Evolutionary conservation across 2,888 invertebrate genomes (phyloP).

Genomic region (Meganola albula): DNA sequence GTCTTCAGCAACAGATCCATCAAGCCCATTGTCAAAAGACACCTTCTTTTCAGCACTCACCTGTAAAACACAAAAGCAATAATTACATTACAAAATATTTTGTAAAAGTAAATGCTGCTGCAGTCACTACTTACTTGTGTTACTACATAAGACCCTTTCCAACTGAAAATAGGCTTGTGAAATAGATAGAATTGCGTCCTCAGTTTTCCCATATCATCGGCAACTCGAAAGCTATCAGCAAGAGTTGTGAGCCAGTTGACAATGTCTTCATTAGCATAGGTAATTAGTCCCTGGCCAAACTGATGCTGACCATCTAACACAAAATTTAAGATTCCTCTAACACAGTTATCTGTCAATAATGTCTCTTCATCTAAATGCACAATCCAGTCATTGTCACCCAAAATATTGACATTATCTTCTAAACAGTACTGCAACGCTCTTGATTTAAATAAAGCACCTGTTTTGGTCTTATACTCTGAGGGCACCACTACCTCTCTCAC

Average conservation of each 20-base stretch:
- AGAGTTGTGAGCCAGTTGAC: conserved; percentile 98
- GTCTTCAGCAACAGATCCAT: conserved; percentile 98
- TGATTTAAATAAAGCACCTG: conserved; percentile 95
- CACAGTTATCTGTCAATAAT: conserved; percentile 92
- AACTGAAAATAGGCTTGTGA: conserved; percentile 96
- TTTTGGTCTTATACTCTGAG: conserved; percentile 89
- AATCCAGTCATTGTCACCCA: conserved; percentile 95
- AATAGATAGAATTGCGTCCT: conserved; percentile 94
- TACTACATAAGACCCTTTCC: conserved; percentile 99
- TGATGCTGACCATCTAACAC: conserved; percentile 95
- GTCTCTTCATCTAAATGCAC: conserved; percentile 99
- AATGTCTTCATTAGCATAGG: conserved; percentile 97
- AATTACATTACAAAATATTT: neutral
- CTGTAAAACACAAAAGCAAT: conserved; percentile 65
- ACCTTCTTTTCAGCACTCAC: conserved; percentile 93
- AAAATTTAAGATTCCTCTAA: conserved; percentile 94
- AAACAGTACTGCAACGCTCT: conserved; percentile 96
- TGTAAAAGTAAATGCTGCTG: neutral
- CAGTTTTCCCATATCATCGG: conserved; percentile 98
- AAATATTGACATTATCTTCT: conserved; percentile 90
- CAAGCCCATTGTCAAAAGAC: conserved; percentile 96
- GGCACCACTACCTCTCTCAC: conserved; percentile 94
- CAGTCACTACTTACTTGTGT: conserved; percentile 86
- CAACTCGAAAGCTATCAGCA: conserved; percentile 96
- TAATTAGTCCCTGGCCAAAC: conserved; percentile 96